phyloP scores from a whole-genome alignment of 35 echinoderm and acorn worm genomes.

The Ophioderma brevispina region DNA sequence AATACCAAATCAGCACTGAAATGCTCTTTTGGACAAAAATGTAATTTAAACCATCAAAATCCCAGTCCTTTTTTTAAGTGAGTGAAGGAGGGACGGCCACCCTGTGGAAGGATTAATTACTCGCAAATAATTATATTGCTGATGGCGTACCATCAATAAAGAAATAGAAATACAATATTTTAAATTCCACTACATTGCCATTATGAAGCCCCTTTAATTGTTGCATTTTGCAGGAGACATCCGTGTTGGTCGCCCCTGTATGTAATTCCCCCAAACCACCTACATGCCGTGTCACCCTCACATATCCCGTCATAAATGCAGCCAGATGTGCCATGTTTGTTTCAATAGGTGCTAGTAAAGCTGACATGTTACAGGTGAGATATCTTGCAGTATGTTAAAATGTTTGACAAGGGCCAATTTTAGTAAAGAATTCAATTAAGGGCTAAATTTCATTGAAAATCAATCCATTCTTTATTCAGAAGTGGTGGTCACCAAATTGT shows the following conservation, averaged over 20 bases:
- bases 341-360: conserved; percentile 87
- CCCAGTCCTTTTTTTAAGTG: too few relatives aligned
- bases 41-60: too few relatives aligned
- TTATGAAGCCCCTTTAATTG: too few relatives aligned
- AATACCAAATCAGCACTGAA: too few relatives aligned
- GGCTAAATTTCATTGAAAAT: background rate
- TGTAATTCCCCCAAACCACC: conserved; percentile 96
- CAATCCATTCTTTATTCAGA: background rate
- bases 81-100: too few relatives aligned
- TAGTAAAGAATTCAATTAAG: background rate
- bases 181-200: too few relatives aligned
- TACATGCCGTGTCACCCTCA: conserved; percentile 87
- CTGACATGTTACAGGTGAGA: conserved; percentile 80
- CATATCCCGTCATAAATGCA: conserved; percentile 91
- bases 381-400: background rate
- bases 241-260: conserved; percentile 78
- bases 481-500: background rate
- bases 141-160: too few relatives aligned
- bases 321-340: conserved; percentile 87
- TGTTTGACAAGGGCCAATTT: background rate
- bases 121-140: too few relatives aligned
- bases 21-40: too few relatives aligned
- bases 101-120: too few relatives aligned
- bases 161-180: too few relatives aligned
- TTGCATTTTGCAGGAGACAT: conserved; percentile 71